A percentile compares a stretch with the other conserved stretches of the same genome.
Conservation (phyloP, 2,888 invertebrate species). For the Leptopterna dolabrata region DNA sequence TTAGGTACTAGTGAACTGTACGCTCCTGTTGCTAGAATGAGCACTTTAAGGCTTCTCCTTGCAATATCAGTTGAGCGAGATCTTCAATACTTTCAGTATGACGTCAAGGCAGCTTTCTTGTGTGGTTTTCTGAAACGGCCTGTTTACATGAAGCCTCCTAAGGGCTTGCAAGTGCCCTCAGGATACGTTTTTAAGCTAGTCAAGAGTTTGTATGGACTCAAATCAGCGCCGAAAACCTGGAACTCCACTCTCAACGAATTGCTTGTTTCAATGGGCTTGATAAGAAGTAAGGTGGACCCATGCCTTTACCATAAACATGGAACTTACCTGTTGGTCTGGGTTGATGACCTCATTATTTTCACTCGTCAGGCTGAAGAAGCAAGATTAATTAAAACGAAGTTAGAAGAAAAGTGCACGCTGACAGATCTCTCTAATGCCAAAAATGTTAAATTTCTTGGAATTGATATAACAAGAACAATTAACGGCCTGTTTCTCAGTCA, state of each 20-base stretch:
- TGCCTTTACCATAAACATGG: conserved; percentile 28
- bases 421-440: neutral
- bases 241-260: conserved; percentile 6
- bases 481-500: too few species aligned
- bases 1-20: neutral
- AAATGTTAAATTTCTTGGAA: neutral
- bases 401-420: neutral
- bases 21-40: conserved; percentile 6
- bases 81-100: neutral
- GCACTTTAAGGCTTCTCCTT: neutral
- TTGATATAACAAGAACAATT: too few species aligned
- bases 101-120: conserved; percentile 16
- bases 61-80: neutral
- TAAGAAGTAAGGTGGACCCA: conserved; percentile 21
- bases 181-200: conserved; percentile 23
- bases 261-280: neutral
- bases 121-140: neutral
- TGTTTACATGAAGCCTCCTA: conserved; percentile 22
- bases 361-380: neutral
- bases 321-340: conserved; percentile 26
- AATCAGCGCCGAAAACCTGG: conserved; percentile 25
- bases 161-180: neutral
- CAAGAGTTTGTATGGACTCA: conserved; percentile 44
- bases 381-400: neutral
- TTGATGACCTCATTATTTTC: conserved; percentile 35